Conservation (phyloP, 2,888 invertebrate species). For the Ptychoptera albimana region DNA sequence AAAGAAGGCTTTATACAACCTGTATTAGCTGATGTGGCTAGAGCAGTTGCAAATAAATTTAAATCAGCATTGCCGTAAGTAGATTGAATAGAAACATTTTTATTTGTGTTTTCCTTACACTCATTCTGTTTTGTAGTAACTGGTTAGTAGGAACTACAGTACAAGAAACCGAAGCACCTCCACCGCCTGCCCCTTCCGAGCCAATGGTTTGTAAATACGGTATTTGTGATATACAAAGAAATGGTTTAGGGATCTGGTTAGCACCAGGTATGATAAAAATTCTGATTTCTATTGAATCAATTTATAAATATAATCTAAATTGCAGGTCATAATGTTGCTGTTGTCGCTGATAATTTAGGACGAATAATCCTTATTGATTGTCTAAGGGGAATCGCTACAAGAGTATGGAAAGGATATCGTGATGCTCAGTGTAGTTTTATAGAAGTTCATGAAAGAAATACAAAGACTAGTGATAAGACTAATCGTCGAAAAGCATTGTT, state of each 20-base stretch:
- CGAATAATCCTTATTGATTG: slow-evolving; percentile 78
- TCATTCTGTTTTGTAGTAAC: slow-evolving; percentile 18
- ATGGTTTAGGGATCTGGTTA: slow-evolving; percentile 55
- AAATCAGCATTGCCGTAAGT: slow-evolving; percentile 49
- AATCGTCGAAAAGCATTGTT: slow-evolving; percentile 47
- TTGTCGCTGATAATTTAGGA: slow-evolving; percentile 72
- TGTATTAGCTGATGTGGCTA: slow-evolving; percentile 77
- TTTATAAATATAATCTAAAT: neutral
- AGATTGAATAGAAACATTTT: neutral
- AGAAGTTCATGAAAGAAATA: slow-evolving; percentile 52
- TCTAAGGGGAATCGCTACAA: slow-evolving; percentile 55
- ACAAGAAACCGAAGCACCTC: slow-evolving; percentile 21
- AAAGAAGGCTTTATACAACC: slow-evolving; percentile 74
- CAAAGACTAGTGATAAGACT: slow-evolving; percentile 14
- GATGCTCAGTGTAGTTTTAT: slow-evolving; percentile 93
- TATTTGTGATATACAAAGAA: slow-evolving; percentile 61
- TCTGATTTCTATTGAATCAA: too few species aligned
- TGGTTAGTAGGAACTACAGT: slow-evolving; percentile 38
- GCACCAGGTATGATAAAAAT: slow-evolving; percentile 38
- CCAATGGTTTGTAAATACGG: slow-evolving; percentile 65
- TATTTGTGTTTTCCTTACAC: neutral
- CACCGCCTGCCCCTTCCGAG: slow-evolving; percentile 33
- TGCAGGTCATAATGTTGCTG: slow-evolving; percentile 53
- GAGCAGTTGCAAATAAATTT: slow-evolving; percentile 77
- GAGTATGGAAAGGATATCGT: slow-evolving; percentile 91